Percentiles rank a stretch among this genome's conserved stretches.
phyloP scores from a whole-genome alignment of 2,113 vertebrate species.

The Ammodytes dubius region DNA sequence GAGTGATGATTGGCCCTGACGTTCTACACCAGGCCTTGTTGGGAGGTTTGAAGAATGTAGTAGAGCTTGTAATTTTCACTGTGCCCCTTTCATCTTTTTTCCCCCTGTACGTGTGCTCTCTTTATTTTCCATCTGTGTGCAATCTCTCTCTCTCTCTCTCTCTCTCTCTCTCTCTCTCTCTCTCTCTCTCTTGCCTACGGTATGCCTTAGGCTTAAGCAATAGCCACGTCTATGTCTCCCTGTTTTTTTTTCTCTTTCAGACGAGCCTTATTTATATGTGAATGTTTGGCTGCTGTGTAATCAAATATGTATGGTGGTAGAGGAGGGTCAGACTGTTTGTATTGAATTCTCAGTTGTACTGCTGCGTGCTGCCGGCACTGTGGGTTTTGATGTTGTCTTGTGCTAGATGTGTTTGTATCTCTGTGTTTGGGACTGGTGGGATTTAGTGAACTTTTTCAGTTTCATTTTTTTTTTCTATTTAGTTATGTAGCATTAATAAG shows the following conservation, averaged over 20 bases:
- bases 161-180: background rate
- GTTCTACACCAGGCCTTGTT: conserved; percentile 28
- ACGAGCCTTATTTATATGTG: conserved; percentile 27
- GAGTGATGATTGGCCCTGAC: conserved; percentile 22
- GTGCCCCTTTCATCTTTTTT: conserved; percentile 29
- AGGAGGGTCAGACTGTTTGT: conserved; percentile 17
- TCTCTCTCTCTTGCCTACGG: background rate
- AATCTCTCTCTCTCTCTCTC: background rate
- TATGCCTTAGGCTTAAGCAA: background rate
- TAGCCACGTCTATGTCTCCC: conserved; percentile 12
- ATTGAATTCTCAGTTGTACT: conserved; percentile 33
- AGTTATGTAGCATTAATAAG: background rate
- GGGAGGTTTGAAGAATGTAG: conserved; percentile 46
- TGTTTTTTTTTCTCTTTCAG: conserved; percentile 8
- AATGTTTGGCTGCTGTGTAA: conserved; percentile 36
- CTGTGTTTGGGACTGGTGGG: conserved; percentile 15
- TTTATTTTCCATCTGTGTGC: conserved; percentile 18
- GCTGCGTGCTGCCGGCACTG: background rate
- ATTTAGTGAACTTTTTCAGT: background rate
- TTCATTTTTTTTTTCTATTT: conserved; percentile 4
- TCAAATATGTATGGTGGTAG: conserved; percentile 14
- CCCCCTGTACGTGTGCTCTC: conserved; percentile 11
- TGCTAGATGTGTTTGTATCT: conserved; percentile 23
- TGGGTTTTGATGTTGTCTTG: conserved; percentile 11
- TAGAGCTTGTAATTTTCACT: conserved; percentile 35